Percentiles rank a stretch among this genome's conserved stretches.
Evolutionary conservation across 2,888 invertebrate genomes (phyloP).

Genomic region (Tenthredo mesomela): DNA sequence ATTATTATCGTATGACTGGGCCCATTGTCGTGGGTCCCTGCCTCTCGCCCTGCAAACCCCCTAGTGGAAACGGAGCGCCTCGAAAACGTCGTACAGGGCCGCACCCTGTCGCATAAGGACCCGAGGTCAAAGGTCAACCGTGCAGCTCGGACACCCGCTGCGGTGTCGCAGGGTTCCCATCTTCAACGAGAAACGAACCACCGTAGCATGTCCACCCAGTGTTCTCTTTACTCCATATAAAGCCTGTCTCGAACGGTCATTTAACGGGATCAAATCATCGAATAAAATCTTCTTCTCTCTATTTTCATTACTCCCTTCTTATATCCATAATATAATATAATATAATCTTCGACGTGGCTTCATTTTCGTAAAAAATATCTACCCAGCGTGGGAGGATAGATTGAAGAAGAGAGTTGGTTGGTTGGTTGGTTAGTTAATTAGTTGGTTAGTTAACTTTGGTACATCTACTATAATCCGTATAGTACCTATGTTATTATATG

Average conservation of each 20-base stretch:
- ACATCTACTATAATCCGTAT: background rate
- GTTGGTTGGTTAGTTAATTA: conserved; percentile 21
- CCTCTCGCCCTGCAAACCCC: conserved; percentile 60
- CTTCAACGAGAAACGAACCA: conserved; percentile 38
- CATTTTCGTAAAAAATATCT: conserved; percentile 2
- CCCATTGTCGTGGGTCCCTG: conserved; percentile 69
- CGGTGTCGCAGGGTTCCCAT: conserved; percentile 68
- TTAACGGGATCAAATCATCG: conserved; percentile 45
- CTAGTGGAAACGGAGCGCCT: conserved; percentile 51
- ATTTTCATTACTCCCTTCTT: background rate
- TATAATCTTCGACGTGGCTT: background rate
- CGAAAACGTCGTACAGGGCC: conserved; percentile 66
- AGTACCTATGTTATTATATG: background rate
- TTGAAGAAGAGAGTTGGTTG: background rate
- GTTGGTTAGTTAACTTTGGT: conserved; percentile 26
- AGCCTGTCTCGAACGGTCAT: conserved; percentile 46
- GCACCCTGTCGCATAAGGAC: conserved; percentile 70
- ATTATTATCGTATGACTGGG: conserved; percentile 73
- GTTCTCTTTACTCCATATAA: conserved; percentile 46
- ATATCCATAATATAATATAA: background rate
- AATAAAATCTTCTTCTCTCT: background rate
- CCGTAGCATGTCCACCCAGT: conserved; percentile 9
- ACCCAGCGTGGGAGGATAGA: conserved; percentile 39
- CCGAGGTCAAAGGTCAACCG: conserved; percentile 69
- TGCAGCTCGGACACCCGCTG: conserved; percentile 72